phyloP scores from a whole-genome alignment of 1,140 invertebrate genomes.

The Drosophila aff. region DNA sequence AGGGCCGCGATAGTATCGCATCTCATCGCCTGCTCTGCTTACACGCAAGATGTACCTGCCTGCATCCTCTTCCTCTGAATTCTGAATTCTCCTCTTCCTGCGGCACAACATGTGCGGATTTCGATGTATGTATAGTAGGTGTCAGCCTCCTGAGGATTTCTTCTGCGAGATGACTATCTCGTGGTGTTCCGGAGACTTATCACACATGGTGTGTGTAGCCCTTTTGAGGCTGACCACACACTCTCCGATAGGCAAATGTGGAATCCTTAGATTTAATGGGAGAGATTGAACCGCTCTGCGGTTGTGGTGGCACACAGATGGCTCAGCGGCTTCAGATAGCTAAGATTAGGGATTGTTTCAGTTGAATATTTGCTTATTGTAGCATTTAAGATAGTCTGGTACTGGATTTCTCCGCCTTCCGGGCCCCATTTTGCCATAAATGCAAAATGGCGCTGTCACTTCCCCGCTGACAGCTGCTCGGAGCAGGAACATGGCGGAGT shows the following conservation, averaged over 20 bases:
- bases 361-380: conserved; percentile 5
- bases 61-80: conserved; percentile 33
- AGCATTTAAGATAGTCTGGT: neutral
- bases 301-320: conserved; percentile 44
- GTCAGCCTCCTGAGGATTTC: conserved; percentile 70
- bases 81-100: conserved; percentile 28
- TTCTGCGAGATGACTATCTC: conserved; percentile 57
- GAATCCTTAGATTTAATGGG: conserved; percentile 38
- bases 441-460: conserved; percentile 72
- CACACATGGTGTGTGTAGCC: conserved; percentile 16
- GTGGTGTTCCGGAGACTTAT: conserved; percentile 38
- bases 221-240: conserved; percentile 31
- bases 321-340: conserved; percentile 4
- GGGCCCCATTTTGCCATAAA: neutral
- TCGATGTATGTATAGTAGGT: conserved; percentile 65
- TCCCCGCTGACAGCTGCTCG: conserved; percentile 67
- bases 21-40: conserved; percentile 40
- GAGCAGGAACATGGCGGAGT: conserved; percentile 53
- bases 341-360: conserved; percentile 1
- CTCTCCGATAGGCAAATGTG: conserved; percentile 62
- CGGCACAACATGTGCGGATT: conserved; percentile 74
- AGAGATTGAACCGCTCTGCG: conserved; percentile 54
- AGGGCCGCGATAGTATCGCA: conserved; percentile 33
- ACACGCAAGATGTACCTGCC: conserved; percentile 36
- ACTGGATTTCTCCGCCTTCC: neutral